Evolutionary conservation across 2,888 invertebrate species (phyloP).

Genomic region (Epirrhoe tristata): DNA sequence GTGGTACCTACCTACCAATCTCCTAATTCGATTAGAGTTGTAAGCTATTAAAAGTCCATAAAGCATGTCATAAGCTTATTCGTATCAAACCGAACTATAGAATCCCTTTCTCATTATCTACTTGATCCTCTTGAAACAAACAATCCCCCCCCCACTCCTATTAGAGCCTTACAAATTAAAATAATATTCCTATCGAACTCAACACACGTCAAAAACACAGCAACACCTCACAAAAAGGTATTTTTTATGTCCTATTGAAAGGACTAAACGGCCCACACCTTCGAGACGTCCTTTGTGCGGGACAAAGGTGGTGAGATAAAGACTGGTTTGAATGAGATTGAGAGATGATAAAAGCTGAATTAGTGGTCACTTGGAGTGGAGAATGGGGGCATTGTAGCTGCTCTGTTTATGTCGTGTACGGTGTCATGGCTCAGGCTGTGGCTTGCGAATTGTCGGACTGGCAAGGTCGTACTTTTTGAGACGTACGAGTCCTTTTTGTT

Average conservation of each 20-base stretch:
- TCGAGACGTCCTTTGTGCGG: slow-evolving; percentile 56
- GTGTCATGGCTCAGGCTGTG: slow-evolving; percentile 18
- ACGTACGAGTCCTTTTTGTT: neutral
- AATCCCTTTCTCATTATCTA: slow-evolving; percentile 6
- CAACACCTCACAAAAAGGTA: slow-evolving; percentile 50
- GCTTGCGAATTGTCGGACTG: slow-evolving; percentile 10
- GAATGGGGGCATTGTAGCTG: slow-evolving; percentile 29
- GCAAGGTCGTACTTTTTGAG: slow-evolving; percentile 13
- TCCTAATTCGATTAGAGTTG: neutral
- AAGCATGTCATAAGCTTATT: slow-evolving; percentile 11
- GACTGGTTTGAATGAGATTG: slow-evolving; percentile 46
- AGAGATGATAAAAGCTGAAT: slow-evolving; percentile 47
- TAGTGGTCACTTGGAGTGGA: slow-evolving; percentile 40
- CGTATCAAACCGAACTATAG: slow-evolving; percentile 2
- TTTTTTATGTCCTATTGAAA: slow-evolving; percentile 39
- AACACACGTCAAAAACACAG: slow-evolving; percentile 48
- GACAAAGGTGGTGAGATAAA: slow-evolving; percentile 59
- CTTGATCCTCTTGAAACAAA: slow-evolving; percentile 28
- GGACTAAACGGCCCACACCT: slow-evolving; percentile 59
- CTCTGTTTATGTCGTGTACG: slow-evolving; percentile 26
- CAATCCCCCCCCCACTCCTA: slow-evolving; percentile 38
- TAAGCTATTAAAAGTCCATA: neutral
- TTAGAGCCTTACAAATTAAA: slow-evolving; percentile 44
- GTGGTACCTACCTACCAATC: no score
- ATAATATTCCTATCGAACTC: slow-evolving; percentile 39